phyloP scores from a whole-genome alignment of 2,888 invertebrate genomes.

The Nomada ferruginata region DNA sequence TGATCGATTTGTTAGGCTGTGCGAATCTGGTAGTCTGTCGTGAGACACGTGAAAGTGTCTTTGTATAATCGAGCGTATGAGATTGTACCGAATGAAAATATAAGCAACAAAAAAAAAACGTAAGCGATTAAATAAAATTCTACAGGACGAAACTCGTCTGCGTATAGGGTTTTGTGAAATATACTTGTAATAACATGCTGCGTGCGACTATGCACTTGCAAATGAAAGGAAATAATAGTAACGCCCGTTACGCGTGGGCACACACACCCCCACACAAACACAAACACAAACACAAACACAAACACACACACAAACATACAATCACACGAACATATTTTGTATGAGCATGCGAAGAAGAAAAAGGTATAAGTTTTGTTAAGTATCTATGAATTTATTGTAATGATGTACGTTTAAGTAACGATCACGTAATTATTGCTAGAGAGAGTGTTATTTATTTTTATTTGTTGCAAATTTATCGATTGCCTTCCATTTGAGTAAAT shows the following conservation, averaged over 20 bases:
- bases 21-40: conserved; percentile 82
- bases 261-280: conserved; percentile 43
- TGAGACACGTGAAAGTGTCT: conserved; percentile 65
- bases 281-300: conserved; percentile 55
- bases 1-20: conserved; percentile 82
- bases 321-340: conserved; percentile 76
- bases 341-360: conserved; percentile 72
- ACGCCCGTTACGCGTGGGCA: conserved; percentile 20
- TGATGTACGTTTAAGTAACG: conserved; percentile 79
- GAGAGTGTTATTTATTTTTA: conserved; percentile 84
- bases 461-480: conserved; percentile 84
- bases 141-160: conserved; percentile 39
- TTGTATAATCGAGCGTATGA: conserved; percentile 53
- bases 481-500: conserved; percentile 84
- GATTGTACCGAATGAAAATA: conserved; percentile 43
- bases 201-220: conserved; percentile 25
- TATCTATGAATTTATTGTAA: conserved; percentile 80
- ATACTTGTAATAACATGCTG: conserved; percentile 33
- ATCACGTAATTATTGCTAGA: conserved; percentile 82
- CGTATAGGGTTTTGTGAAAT: conserved; percentile 48
- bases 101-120: conserved; percentile 21
- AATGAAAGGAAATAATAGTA: conserved; percentile 15
- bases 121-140: conserved; percentile 28
- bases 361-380: conserved; percentile 78
- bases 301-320: conserved; percentile 41